Evolutionary conservation across 2,113 vertebrate genomes (phyloP), one percentile per base, ranked within the genome.

Genomic region (Fregata magnificens): DNA sequence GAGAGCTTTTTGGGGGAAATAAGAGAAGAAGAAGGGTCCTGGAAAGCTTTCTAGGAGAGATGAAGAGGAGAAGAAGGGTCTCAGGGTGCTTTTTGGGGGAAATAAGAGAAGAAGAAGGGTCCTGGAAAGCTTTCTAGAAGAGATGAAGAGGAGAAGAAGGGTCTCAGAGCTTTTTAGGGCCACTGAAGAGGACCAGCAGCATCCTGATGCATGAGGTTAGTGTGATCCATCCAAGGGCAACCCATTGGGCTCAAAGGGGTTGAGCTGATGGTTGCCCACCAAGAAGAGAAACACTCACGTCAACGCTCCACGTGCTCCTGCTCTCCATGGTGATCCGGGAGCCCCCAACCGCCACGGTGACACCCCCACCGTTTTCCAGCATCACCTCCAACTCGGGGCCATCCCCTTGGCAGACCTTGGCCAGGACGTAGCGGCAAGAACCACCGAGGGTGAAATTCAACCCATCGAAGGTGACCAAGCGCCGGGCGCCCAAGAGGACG

Each of bases 151-250:
- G 29, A 73, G 29, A 36, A 38, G 26, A 9, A 32, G 15, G 71
- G 26, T 34, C 53, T 56, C 21, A 9, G 16, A 18, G 12, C 11
- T n/a, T 45, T 34, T 28, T n/a, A 21, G 42, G 26, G 40, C 16
- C 5, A 3, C 2, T 21, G 6, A 28, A 45, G 42, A 45, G 25
- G 32, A 76, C 24, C 11, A 45, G 40, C 16, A 42, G 29, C 36
- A 17, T 10, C 71, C 16, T 5, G 29, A 22, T 5, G 22, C 18
- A 2, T 4, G 31, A 31, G 38, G 15, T 98, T 98, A 65, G 98
- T 97, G 25, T 98, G 99, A 92, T 93, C 97, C 13, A 95, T 66
- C 86, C 98, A 62, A 29, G 97, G 97, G 5, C 81, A 94, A 72
- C 98, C 72, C 5, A 98, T 98, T 32, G 98, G 96, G 58, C 2